A percentile compares a stretch with the other conserved stretches of the same genome.
These are phyloP conservation scores for Diadromus collaris DNA, from an alignment of 2,888 invertebrate genomes.

Conservation along the genomic window DNA sequence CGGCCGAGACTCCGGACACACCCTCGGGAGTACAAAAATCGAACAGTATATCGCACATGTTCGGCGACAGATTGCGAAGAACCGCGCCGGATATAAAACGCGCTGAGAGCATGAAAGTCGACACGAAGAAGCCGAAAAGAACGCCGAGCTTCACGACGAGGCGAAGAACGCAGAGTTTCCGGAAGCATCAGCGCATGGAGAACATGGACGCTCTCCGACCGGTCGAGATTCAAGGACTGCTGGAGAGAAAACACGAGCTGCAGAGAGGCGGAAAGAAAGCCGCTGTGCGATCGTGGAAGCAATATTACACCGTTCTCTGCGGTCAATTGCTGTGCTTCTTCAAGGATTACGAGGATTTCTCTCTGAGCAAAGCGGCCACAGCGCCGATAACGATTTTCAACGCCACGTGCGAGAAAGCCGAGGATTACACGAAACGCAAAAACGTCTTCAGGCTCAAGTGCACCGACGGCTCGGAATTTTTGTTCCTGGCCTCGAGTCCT, in stretches of 20 bases:
- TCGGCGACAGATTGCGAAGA: constrained; percentile 85
- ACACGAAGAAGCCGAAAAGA: constrained; percentile 91
- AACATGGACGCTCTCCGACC: constrained; percentile 88
- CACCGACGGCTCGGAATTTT: constrained; percentile 95
- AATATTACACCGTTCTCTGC: constrained; percentile 96
- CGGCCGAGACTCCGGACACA: constrained; percentile 60
- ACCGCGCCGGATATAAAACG: constrained; percentile 85
- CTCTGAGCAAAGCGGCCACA: constrained; percentile 92
- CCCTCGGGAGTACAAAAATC: constrained; percentile 82
- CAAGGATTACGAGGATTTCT: constrained; percentile 95
- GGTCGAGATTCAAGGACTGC: constrained; percentile 93
- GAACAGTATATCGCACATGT: constrained; percentile 83
- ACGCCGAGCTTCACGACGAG: constrained; percentile 98
- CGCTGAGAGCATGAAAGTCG: constrained; percentile 93
- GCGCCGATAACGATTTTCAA: constrained; percentile 88
- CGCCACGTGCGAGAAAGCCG: constrained; percentile 92
- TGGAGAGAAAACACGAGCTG: constrained; percentile 97
- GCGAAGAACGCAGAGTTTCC: constrained; percentile 93
- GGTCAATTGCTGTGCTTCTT: constrained; percentile 99
- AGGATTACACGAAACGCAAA: constrained; percentile 97
- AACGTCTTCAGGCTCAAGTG: constrained; percentile 94
- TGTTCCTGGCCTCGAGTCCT: constrained; percentile 90
- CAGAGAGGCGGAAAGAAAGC: constrained; percentile 97
- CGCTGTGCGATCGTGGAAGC: constrained; percentile 97
- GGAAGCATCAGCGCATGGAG: constrained; percentile 85